phyloP scores from a whole-genome alignment of 2,888 invertebrate species.

The Synanthedon formicaeformis region DNA sequence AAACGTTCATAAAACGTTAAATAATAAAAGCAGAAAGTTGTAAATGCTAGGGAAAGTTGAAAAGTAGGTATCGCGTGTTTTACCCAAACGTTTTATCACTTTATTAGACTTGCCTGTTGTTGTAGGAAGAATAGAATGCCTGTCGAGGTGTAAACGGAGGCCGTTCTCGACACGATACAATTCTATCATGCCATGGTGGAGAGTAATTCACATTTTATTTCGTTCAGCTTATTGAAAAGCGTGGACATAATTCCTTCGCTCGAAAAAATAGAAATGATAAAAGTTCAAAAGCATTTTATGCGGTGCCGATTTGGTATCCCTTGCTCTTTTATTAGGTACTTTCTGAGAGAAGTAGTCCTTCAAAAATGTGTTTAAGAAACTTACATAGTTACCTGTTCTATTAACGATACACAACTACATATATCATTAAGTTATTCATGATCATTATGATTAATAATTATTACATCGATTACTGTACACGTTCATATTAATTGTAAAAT shows the following conservation, averaged over 20 bases:
- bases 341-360: too few species aligned
- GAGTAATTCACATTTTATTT: conserved; percentile 22
- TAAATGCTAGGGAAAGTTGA: conserved; percentile 25
- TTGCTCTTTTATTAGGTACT: too few species aligned
- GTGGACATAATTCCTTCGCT: not conserved
- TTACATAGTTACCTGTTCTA: too few species aligned
- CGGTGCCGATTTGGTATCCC: too few species aligned
- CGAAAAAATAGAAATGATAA: not conserved
- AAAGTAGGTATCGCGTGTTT: conserved; percentile 47
- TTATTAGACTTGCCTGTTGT: conserved; percentile 48
- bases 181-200: conserved; percentile 22
- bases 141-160: conserved; percentile 22
- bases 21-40: not conserved
- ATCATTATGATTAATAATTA: too few species aligned
- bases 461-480: too few species aligned
- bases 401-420: too few species aligned
- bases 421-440: too few species aligned
- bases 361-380: too few species aligned
- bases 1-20: not conserved
- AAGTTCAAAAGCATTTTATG: not conserved
- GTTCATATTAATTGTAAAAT: too few species aligned
- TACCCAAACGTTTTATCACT: conserved; percentile 47
- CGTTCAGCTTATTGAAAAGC: conserved; percentile 4
- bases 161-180: conserved; percentile 17
- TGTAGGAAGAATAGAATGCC: conserved; percentile 22